Percentiles rank a stretch among this genome's conserved stretches.
Evolutionary conservation across 1,140 invertebrate genomes (phyloP).

Genomic region (Dendrolimus punctatus): DNA sequence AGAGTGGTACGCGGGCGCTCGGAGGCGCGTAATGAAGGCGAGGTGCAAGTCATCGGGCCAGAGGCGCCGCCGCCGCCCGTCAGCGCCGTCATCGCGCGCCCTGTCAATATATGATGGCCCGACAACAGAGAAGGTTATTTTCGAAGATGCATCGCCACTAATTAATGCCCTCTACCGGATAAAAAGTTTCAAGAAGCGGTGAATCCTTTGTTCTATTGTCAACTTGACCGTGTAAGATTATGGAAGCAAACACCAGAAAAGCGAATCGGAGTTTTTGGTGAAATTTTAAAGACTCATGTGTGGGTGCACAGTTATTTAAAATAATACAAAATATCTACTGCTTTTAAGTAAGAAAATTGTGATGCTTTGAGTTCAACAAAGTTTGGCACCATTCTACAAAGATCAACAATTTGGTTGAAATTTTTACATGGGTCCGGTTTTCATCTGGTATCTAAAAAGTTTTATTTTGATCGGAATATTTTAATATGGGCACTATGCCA

Average conservation of each 20-base stretch:
- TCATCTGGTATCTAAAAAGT: too few species aligned
- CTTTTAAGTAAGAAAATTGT: too few species aligned
- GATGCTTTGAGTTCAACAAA: too few species aligned
- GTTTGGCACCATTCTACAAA: too few species aligned
- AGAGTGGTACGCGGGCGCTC: constrained; percentile 16
- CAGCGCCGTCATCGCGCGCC: constrained; percentile 39
- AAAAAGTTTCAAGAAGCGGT: constrained; percentile 45
- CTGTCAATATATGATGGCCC: constrained; percentile 55
- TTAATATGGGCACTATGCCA: too few species aligned
- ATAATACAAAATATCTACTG: too few species aligned
- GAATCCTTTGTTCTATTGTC: constrained; percentile 45
- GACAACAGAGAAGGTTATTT: constrained; percentile 61
- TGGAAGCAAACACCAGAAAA: background rate
- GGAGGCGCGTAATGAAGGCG: constrained; percentile 47
- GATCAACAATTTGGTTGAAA: too few species aligned
- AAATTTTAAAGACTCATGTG: too few species aligned
- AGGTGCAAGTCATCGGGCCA: constrained; percentile 59
- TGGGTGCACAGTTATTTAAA: too few species aligned
- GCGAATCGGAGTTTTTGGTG: too few species aligned
- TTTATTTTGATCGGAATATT: too few species aligned
- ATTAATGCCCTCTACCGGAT: constrained; percentile 55
- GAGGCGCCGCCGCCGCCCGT: constrained; percentile 44
- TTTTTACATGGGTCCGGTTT: too few species aligned
- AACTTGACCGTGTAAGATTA: constrained; percentile 21
- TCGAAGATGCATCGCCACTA: constrained; percentile 57